Evolutionary conservation across 1,140 invertebrate genomes (phyloP), one percentile per base, ranked within the genome.

Genomic region (Leptopilina boulardi): DNA sequence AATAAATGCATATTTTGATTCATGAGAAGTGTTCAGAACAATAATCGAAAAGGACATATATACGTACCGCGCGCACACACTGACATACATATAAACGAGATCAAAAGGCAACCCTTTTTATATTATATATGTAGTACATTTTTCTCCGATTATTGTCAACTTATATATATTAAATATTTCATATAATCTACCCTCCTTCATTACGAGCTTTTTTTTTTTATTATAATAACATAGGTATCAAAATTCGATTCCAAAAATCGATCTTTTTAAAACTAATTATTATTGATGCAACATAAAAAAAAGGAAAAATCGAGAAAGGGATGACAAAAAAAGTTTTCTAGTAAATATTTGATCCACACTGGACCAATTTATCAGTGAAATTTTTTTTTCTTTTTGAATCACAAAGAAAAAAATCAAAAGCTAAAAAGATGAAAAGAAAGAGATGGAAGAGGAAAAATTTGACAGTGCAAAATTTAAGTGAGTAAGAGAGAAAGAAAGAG

Each of bases 321-420:
- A 42, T 23, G 21, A 56, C 10, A 56, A 56, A 56, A 56, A 56
- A 9, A 54, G 51, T 19, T 18, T 30, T 66, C n/a, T n/a, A 34
- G 30, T 19, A 23, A 18, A 78, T 80, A 81, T 81, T 74, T 56
- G 85, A 86, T 87, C 84, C 83, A 82, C 83, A 82, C 80, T 77
- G 78, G 77, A 74, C 81, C 81, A 85, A 89, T 89, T 88, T 87
- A 81, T n/a, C 73, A 71, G 82, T 82, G 76, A 83, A 82, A 80
- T 76, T 76, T 71, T 76, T 77, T 74, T 76, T 41, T 81, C 80
- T 82, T 84, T 83, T 84, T 8, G 4, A n/a, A 15, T 10, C 5
- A 51, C 41, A 54, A 44, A 59, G 71, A 75, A 71, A 75, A 73
- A 80, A 59, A 71, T 13, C 71, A 34, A 38, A 6, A 71, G 34